Evolutionary conservation across 2,113 vertebrate species (phyloP), one percentile per base, ranked within the genome.

Genomic region (Sturnira hondurensis): DNA sequence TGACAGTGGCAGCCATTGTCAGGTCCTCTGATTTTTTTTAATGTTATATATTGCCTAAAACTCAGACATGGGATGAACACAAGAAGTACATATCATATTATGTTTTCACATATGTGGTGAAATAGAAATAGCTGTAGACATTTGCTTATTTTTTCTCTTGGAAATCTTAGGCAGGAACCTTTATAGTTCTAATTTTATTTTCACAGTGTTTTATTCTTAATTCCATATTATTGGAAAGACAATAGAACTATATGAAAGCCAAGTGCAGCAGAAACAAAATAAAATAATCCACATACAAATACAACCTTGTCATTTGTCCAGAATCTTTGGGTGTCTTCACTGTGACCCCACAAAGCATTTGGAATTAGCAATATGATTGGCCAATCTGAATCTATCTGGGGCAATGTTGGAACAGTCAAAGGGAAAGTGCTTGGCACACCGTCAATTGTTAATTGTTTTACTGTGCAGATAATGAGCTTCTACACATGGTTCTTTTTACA

Each of bases 371-470:
- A 82, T 45, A 78, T 20, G 61, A 43, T 85, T 97, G 58, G 38
- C 43, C 38, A 56, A 24, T 85, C 45, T 92, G 67, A 87, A 87
- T 38, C 65, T 54, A 77, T 87, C 43, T 63, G 63, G 52, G 65
- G 24, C 11, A 68, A 56, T 56, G 36, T n/a, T 71, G 68, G 67
- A 88, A 82, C 3, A 20, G 63, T 81, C 41, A 61, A 68, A 92
- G 52, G 14, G 41, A 77, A 95, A 78, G 43, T 77, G 3, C 24
- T 82, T 96, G 94, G 92, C 84, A 92, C 36, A 65, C 0, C 73
- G 22, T 96, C 89, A 93, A 65, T 6, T 65, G 68, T 41, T 97
- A 97, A 94, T 88, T 94, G 78, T 93, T 94, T 84, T 84, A 93
- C 74, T 94, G 50, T 86, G 82, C 20, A 54, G 68, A 83, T 94